A percentile compares a stretch with the other conserved stretches of the same genome.
These are phyloP conservation scores for Laticauda laticaudata DNA, from an alignment of 2,113 vertebrate species.

Conservation along the genomic window DNA sequence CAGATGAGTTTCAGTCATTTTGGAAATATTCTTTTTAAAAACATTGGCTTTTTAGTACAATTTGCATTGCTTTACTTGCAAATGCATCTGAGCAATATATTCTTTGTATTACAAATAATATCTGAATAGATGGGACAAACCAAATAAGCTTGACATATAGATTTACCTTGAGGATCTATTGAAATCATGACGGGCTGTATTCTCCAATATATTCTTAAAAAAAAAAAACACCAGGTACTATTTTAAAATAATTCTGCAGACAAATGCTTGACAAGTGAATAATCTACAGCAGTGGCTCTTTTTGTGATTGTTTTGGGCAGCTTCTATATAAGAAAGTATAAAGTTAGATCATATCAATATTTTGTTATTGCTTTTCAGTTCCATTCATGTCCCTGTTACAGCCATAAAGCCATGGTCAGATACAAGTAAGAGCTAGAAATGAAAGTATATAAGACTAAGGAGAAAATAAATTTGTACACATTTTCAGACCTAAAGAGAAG, in stretches of 20 bases:
- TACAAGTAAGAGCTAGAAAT: background rate
- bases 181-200: background rate
- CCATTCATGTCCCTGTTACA: background rate
- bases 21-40: background rate
- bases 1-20: background rate
- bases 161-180: background rate
- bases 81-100: background rate
- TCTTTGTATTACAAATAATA: background rate
- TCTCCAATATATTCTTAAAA: background rate
- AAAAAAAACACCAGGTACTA: background rate
- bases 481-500: background rate
- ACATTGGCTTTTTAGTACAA: background rate
- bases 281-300: background rate
- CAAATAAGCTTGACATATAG: background rate
- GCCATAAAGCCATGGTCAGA: background rate
- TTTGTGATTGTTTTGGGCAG: background rate
- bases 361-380: background rate
- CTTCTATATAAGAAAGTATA: background rate
- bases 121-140: background rate
- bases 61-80: background rate
- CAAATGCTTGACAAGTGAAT: background rate
- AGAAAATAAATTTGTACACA: background rate
- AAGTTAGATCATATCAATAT: background rate
- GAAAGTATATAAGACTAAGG: background rate
- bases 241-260: background rate